Evolutionary conservation across 2,888 invertebrate genomes (phyloP), one percentile per base, ranked within the genome.

Genomic region (Exephanes ischioxanthus): DNA sequence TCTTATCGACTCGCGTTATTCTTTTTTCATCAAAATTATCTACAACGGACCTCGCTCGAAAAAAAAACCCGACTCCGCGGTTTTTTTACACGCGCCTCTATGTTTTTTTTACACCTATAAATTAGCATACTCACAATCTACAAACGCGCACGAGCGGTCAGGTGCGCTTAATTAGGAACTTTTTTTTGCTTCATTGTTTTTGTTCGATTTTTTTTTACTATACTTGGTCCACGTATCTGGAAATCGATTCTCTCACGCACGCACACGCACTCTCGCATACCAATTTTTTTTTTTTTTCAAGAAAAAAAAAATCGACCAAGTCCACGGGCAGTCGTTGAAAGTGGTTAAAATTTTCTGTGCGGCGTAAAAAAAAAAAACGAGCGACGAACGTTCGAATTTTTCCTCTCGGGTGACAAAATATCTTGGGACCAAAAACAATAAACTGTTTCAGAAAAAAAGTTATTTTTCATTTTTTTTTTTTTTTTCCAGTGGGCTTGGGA

Each of bases 201-300:
- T 71, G 33, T 26, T 48, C 37, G 26, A 26, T 19, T 63, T 51
- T 51, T 63, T 85, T 83, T 81, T 87, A 87, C 87, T 86, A 87
- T 85, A 88, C 85, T 89, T 89, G 89, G 89, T 89, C 89, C 89
- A 88, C 88, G 66, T 87, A 82, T 89, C 86, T 80, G 84, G 58
- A 87, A 88, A 88, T 87, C 79, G 81, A 87, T 87, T 86, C 67
- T 78, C 72, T 48, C 70, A 73, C 85, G 71, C 77, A 71, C 73
- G 33, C 61, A 22, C 19, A n/a, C 55, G 22, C 61, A 61, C 61
- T 4, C 14, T 61, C 51, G 1, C 53, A 9, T 55, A 22, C 11
- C 7, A 7, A 22, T 22, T 55, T 19, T 22, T 6, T 55, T 19
- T 22, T 6, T n/a, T 53, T 2, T 53, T 2, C 9, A 9, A 0